Percentiles rank a stretch among this genome's conserved stretches.
Evolutionary conservation across 2,888 invertebrate genomes (phyloP).

Genomic region (Eupsilia transversa): DNA sequence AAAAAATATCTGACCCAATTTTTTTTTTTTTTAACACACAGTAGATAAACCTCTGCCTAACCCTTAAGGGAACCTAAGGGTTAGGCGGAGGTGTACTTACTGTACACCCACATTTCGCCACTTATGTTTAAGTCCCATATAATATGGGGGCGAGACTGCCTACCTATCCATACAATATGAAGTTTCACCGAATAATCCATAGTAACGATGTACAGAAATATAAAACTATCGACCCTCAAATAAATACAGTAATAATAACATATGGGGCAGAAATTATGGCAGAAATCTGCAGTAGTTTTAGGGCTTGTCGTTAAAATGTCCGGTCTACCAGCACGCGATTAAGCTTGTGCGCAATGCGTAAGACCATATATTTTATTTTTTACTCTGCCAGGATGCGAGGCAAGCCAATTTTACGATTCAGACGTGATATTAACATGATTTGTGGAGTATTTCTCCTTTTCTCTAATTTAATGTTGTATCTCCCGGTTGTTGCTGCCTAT

Average conservation of each 20-base stretch:
- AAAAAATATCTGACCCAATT: too few relatives aligned
- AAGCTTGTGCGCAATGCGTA: slow-evolving; percentile 61
- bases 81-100: too few relatives aligned
- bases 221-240: slow-evolving; percentile 6
- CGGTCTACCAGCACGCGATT: slow-evolving; percentile 43
- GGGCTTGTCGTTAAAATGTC: slow-evolving; percentile 29
- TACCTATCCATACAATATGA: not conserved
- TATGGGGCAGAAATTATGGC: slow-evolving; percentile 27
- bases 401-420: slow-evolving; percentile 36
- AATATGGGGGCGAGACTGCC: too few relatives aligned
- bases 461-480: slow-evolving; percentile 8
- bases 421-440: slow-evolving; percentile 39
- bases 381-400: slow-evolving; percentile 23
- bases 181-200: not conserved
- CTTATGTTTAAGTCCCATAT: too few relatives aligned
- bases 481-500: not conserved
- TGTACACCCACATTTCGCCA: too few relatives aligned
- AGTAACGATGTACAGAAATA: not conserved
- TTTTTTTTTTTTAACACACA: too few relatives aligned
- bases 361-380: slow-evolving; percentile 41
- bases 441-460: slow-evolving; percentile 15
- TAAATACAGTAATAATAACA: slow-evolving; percentile 18
- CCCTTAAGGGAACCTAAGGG: too few relatives aligned
- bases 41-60: too few relatives aligned
- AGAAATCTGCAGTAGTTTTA: slow-evolving; percentile 39